Conservation (phyloP, 2,888 invertebrate species). For the Microplitis manilae region DNA sequence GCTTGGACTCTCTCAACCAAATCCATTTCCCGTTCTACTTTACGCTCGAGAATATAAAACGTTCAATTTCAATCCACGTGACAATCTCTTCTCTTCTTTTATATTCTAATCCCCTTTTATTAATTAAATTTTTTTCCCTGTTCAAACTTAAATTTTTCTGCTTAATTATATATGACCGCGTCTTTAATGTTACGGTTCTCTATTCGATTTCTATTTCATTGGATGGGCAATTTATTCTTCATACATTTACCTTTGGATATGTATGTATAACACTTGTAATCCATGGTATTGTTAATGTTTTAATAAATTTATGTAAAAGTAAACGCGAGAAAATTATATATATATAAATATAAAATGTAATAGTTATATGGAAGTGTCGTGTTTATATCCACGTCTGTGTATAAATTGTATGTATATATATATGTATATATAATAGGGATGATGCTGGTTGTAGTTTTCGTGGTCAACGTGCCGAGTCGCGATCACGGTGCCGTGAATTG, state of each 20-base stretch:
- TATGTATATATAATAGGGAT: conserved; percentile 22
- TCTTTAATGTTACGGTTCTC: background rate
- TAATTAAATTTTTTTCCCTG: background rate
- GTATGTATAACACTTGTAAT: too few relatives aligned
- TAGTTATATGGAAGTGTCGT: background rate
- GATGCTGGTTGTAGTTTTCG: conserved; percentile 49
- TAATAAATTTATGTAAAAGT: background rate
- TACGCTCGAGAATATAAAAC: conserved; percentile 13
- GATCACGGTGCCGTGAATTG: conserved; percentile 49
- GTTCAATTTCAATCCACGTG: background rate
- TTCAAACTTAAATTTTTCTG: background rate
- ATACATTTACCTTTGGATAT: background rate
- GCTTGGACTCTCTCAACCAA: conserved; percentile 19
- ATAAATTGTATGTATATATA: conserved; percentile 18
- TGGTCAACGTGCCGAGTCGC: conserved; percentile 56
- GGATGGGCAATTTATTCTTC: conserved; percentile 56
- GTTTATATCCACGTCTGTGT: background rate
- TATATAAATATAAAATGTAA: background rate
- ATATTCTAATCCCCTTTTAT: background rate
- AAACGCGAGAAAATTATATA: background rate
- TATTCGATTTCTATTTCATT: conserved; percentile 75
- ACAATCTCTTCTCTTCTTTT: conserved; percentile 5
- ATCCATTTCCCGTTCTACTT: conserved; percentile 23
- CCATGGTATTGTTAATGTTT: too few relatives aligned
- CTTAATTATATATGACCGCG: background rate